Evolutionary conservation across 1,140 invertebrate species (phyloP).

Genomic region (Mya arenaria): DNA sequence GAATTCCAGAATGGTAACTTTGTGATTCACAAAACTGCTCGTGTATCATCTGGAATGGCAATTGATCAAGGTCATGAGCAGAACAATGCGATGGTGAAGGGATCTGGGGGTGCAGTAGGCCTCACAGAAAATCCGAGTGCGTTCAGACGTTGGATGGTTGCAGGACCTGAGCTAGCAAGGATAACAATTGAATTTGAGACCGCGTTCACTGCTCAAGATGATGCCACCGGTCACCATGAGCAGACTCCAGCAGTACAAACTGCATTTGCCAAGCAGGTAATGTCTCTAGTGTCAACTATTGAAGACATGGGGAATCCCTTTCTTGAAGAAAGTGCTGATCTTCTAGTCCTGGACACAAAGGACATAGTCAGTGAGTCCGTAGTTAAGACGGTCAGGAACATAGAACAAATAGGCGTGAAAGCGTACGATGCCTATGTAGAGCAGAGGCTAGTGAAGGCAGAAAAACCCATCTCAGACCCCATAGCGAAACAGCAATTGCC

Average conservation of each 20-base stretch:
- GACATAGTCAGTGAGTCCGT: neutral
- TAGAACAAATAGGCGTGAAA: neutral
- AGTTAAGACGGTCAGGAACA: neutral
- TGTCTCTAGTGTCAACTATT: neutral
- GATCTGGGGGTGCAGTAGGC: constrained; percentile 63
- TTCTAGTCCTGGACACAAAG: neutral
- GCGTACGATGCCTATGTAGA: neutral
- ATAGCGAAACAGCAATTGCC: neutral
- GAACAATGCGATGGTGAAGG: constrained; percentile 59
- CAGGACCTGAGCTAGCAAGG: neutral
- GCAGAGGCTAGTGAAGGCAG: neutral
- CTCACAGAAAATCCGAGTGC: constrained; percentile 3
- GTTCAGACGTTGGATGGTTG: neutral
- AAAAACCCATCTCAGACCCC: neutral
- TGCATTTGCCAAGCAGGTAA: neutral
- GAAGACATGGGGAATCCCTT: neutral
- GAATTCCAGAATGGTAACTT: neutral
- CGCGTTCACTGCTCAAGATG: no score
- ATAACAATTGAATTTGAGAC: neutral
- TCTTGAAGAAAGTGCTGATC: neutral
- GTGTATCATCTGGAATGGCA: constrained; percentile 48
- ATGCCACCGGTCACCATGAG: neutral
- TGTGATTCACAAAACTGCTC: constrained; percentile 4
- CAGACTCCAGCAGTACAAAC: neutral
- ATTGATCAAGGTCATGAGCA: constrained; percentile 72